Conservation (phyloP, 2,797 vertebrate species). For the Lutra lutra region DNA sequence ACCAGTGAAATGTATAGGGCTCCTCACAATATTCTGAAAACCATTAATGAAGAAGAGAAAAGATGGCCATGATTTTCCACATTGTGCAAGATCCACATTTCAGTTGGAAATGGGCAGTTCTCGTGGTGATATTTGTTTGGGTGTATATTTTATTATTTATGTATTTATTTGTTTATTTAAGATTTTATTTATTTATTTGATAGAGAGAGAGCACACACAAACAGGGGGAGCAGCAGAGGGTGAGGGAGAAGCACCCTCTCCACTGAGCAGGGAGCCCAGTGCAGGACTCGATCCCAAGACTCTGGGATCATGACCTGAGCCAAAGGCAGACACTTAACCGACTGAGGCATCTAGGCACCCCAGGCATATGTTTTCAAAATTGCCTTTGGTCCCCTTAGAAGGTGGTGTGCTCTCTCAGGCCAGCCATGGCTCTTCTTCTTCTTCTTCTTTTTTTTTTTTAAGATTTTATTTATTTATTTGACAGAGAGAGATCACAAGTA, state of each 20-base stretch:
- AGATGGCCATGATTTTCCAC: rapidly evolving
- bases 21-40: not conserved
- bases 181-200: not conserved
- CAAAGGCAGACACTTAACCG: not conserved
- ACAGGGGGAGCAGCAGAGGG: not conserved
- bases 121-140: not conserved
- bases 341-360: too few species aligned
- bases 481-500: too few species aligned
- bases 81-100: not conserved
- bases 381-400: not conserved
- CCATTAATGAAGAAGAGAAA: not conserved
- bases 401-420: not conserved
- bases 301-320: not conserved
- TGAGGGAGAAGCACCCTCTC: not conserved
- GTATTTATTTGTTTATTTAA: too few species aligned
- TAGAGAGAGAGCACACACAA: too few species aligned
- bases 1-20: not conserved
- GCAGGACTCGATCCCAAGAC: not conserved
- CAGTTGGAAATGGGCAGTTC: not conserved
- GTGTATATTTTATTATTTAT: not conserved
- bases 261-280: not conserved
- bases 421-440: not conserved
- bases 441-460: too few species aligned
- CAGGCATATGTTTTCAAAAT: not conserved
- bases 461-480: too few species aligned